phyloP scores from a whole-genome alignment of 2,113 vertebrate genomes.

The Zootoca vivipara region DNA sequence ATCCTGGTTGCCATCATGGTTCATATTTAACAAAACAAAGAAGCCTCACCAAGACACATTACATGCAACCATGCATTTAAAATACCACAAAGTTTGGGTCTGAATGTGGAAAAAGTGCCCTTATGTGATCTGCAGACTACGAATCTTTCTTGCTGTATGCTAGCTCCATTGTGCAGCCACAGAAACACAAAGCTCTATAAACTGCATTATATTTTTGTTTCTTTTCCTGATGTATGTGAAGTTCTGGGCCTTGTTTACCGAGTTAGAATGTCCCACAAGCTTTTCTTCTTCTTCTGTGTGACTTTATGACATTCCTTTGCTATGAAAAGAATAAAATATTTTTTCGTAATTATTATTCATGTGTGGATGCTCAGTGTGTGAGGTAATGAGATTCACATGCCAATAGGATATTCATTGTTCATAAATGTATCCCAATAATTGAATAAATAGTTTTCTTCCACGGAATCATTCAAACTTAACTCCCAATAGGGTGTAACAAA shows the following conservation, averaged over 20 bases:
- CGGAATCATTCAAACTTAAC: slow-evolving; percentile 56
- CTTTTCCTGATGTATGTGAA: background rate
- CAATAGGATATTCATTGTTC: slow-evolving; percentile 61
- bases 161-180: too few species aligned
- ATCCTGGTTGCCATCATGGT: too few species aligned
- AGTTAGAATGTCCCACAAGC: slow-evolving; percentile 13
- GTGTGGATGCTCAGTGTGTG: slow-evolving; percentile 53
- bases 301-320: background rate
- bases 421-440: slow-evolving; percentile 59
- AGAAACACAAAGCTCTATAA: background rate
- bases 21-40: background rate
- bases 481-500: slow-evolving; percentile 72
- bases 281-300: background rate
- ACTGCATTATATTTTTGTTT: slow-evolving; percentile 11
- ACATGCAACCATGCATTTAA: background rate
- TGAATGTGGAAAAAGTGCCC: background rate
- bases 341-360: slow-evolving; percentile 45
- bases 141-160: background rate
- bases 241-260: background rate
- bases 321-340: background rate
- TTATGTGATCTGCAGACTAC: background rate
- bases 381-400: slow-evolving; percentile 59
- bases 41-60: background rate
- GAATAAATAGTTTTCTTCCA: slow-evolving; percentile 47
- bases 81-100: background rate